Evolutionary conservation across 2,797 vertebrate species (phyloP).

Genomic region (Aselliscus stoliczkanus): DNA sequence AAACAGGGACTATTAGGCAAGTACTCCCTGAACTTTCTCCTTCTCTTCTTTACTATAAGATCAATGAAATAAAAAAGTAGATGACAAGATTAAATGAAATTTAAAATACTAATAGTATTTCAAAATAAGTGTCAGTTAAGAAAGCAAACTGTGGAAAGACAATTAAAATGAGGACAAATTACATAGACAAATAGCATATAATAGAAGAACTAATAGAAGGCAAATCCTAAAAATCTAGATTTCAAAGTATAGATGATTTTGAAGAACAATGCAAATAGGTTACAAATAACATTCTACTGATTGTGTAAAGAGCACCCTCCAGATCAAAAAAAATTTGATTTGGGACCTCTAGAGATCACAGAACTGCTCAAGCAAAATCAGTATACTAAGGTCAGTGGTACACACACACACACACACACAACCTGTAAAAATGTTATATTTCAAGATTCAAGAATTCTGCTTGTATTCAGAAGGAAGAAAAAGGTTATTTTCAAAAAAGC

Average conservation of each 20-base stretch:
- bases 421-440: background rate
- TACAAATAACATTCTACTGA: background rate
- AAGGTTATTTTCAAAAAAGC: conserved; percentile 18
- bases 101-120: background rate
- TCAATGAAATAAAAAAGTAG: background rate
- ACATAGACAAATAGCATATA: background rate
- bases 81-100: background rate
- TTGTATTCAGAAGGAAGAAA: conserved; percentile 33
- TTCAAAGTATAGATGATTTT: background rate
- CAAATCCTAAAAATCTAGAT: background rate
- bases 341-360: background rate
- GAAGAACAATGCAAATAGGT: background rate
- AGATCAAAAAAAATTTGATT: background rate
- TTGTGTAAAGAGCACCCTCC: background rate
- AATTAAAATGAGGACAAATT: background rate
- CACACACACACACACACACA: background rate
- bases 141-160: background rate
- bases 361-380: conserved; percentile 19
- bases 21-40: background rate
- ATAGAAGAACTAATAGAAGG: background rate
- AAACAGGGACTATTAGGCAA: background rate
- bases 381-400: background rate
- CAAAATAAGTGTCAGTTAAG: background rate
- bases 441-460: conserved; percentile 37
- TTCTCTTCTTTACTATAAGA: background rate